Evolutionary conservation across 2,888 invertebrate genomes (phyloP), one percentile per base, ranked within the genome.

Genomic region (Mythimna ferrago): DNA sequence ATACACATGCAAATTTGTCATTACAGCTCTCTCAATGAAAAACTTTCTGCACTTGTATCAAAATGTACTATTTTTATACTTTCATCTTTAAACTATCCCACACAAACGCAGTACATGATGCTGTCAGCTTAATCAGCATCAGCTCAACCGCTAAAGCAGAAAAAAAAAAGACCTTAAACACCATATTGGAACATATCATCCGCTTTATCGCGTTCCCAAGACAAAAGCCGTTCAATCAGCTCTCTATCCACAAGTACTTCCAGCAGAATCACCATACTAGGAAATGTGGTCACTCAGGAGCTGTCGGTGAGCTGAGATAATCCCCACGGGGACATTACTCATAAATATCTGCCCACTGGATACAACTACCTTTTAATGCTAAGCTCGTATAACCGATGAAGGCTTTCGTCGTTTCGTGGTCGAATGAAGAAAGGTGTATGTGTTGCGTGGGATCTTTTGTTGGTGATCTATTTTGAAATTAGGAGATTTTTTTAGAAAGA

Each of bases 311-410:
- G 58, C 57, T n/a, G 11, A 84, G 87, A 86, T 89, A 85, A 88
- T 87, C 87, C 85, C 75, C 75, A 48, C 26, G 44, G 65, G 68
- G 66, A 62, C 81, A 88, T 88, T 81, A 86, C 65, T 89, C 87
- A 89, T 85, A 82, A 82, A 81, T 83, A 84, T 81, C 79, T 78
- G 54, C 83, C 81, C 76, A 80, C 84, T 71, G 69, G 64, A 73
- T 75, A 65, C 71, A 80, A 70, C 80, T 71, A 66, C 79, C 73
- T 89, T 91, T 92, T 93, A 94, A 94, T 93, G 93, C 88, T 94
- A 94, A 94, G 94, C 94, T 92, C 81, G 75, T 87, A 87, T 92
- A 92, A 93, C 87, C 79, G 92, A 93, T 93, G 88, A 91, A 78
- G 81, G 89, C 92, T 92, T 91, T 93, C 90, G 85, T 89, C 91